Conservation (phyloP, 2,888 invertebrate species). For the Thelaira solivaga region DNA sequence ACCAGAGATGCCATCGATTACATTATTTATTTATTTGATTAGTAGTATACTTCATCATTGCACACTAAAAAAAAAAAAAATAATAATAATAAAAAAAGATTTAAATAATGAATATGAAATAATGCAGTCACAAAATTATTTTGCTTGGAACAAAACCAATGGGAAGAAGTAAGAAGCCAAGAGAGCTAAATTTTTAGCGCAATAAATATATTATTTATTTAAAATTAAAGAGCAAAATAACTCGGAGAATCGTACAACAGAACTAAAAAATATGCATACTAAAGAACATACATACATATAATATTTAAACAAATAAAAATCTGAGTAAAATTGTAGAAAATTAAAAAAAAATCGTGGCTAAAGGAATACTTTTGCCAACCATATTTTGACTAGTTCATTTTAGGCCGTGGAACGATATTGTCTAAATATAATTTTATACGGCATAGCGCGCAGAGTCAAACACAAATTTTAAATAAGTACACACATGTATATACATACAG, state of each 20-base stretch:
- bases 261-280: conserved; percentile 51
- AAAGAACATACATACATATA: conserved; percentile 25
- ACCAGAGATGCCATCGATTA: too few relatives aligned
- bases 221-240: conserved; percentile 5
- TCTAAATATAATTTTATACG: conserved; percentile 48
- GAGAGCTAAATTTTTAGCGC: not conserved
- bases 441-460: conserved; percentile 59
- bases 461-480: not conserved
- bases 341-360: conserved; percentile 32
- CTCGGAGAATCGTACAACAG: conserved; percentile 55
- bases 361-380: conserved; percentile 51
- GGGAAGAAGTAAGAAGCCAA: not conserved
- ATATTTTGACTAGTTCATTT: conserved; percentile 56
- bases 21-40: too few relatives aligned
- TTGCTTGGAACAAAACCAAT: conserved; percentile 43
- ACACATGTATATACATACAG: not conserved
- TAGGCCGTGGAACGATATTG: conserved; percentile 61
- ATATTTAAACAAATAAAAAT: conserved; percentile 38
- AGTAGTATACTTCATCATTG: too few relatives aligned
- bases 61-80: too few relatives aligned
- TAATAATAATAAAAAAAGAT: too few relatives aligned
- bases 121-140: conserved; percentile 34
- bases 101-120: not conserved
- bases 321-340: conserved; percentile 45
- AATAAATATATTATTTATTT: not conserved